Evolutionary conservation across 2,888 invertebrate species (phyloP), one percentile per base, ranked within the genome.

Genomic region (Himalopsyche tibetana): DNA sequence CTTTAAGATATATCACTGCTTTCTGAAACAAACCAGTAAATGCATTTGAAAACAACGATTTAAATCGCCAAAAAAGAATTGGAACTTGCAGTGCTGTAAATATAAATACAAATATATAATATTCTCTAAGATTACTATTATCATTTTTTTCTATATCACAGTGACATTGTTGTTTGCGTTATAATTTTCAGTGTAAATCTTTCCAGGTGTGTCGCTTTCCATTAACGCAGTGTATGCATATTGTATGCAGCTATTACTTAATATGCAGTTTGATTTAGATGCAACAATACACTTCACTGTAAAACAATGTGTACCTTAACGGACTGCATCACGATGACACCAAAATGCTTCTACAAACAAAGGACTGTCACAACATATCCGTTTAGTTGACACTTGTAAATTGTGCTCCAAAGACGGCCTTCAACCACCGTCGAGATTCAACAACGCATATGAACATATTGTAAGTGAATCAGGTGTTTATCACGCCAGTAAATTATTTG

Each of bases 311-410:
- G n/a, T 19, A 19, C 63, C 63, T 19, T 19, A 28, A 28, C 63
- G 19, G 63, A 63, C n/a, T 6, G 1, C 63, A 63, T 80, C 80
- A 36, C n/a, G 8, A 5, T 36, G 40, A 80, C 45, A 38, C 80
- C 40, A 80, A 42, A 51, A 82, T 82, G 55, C 55, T 40, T 38
- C 82, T 45, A 82, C 28, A 19, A 51, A 45, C 51, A 45, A 82
- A 45, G 55, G n/a, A 82, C 51, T 38, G 42, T 51, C 82, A 28
- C 38, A 55, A 82, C 55, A 82, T 56, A 28, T 56, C 36, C 82
- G 8, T 82, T 55, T 38, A 51, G 17, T 45, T 38, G 55, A 82
- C 82, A 36, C 38, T 55, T 45, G 69, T 83, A 38, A 55, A 83
- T 83, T 69, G 28, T 69, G 45, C 63, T 38, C 42, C 36, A 82